These are phyloP conservation scores for Choloepus hoffmanni DNA, from an alignment of 2,113 vertebrate genomes.

Conservation along the genomic window DNA sequence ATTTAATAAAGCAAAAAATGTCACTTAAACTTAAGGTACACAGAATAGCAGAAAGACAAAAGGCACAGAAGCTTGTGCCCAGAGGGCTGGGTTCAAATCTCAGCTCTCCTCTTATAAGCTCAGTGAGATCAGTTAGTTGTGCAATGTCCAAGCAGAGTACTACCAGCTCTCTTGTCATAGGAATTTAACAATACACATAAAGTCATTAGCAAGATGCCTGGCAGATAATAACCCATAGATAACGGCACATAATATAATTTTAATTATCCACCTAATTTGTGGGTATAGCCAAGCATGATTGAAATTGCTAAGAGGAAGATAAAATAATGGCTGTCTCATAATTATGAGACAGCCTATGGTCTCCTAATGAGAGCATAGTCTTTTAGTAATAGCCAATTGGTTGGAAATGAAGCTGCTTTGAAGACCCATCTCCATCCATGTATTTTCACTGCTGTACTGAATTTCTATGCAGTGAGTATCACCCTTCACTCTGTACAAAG, in stretches of 20 bases:
- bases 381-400: constrained; percentile 69
- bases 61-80: not conserved
- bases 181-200: constrained; percentile 18
- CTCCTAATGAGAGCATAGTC: constrained; percentile 54
- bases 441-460: constrained; percentile 29
- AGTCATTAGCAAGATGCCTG: constrained; percentile 7
- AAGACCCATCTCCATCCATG: not conserved
- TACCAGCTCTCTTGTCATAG: not conserved
- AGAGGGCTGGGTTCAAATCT: not conserved
- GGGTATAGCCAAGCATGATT: not conserved
- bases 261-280: constrained; percentile 69
- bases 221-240: constrained; percentile 40
- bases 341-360: constrained; percentile 55
- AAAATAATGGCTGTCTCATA: constrained; percentile 49
- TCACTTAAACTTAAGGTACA: not conserved
- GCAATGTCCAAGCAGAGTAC: not conserved
- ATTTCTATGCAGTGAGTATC: not conserved
- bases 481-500: not conserved
- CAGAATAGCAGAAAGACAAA: not conserved
- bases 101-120: not conserved
- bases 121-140: not conserved
- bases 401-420: constrained; percentile 56
- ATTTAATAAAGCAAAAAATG: not conserved
- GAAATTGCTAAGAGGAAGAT: constrained; percentile 64
- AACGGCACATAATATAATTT: constrained; percentile 50